phyloP scores from a whole-genome alignment of 2,113 vertebrate species.

The Herpetotheres cachinnans region DNA sequence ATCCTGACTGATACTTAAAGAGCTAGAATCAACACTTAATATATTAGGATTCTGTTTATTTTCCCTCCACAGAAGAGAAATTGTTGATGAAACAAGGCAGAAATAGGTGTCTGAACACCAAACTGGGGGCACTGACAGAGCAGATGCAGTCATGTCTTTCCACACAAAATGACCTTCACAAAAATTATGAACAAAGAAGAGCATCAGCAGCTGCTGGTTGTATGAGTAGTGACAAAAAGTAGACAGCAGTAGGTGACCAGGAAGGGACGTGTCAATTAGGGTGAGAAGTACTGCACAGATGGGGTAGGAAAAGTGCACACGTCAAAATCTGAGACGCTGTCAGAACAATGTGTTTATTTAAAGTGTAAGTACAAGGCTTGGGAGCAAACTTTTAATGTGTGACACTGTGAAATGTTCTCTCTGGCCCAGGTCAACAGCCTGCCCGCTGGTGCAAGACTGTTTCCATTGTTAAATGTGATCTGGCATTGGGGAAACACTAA shows the following conservation, averaged over 20 bases:
- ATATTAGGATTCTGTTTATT: neutral
- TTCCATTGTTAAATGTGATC: neutral
- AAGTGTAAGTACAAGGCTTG: neutral
- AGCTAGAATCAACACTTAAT: neutral
- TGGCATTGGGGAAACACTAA: neutral
- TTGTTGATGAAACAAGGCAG: neutral
- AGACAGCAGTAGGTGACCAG: neutral
- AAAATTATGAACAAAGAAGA: neutral
- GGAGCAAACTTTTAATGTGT: neutral
- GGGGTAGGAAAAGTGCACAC: neutral
- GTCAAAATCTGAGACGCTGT: neutral
- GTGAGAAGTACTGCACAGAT: neutral
- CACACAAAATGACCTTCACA: neutral
- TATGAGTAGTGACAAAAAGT: neutral
- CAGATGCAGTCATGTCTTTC: neutral
- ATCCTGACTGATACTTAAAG: neutral
- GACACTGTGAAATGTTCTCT: neutral
- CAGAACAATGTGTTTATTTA: neutral
- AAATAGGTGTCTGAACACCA: neutral
- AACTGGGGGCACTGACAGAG: no score
- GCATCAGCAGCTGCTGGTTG: neutral
- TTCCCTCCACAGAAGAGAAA: neutral
- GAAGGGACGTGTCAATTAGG: neutral
- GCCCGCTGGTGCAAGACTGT: neutral
- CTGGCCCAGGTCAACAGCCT: neutral